Percentiles rank a stretch among this genome's conserved stretches.
Conservation (phyloP, 2,797 vertebrate genomes). For the Sparidentex hasta region DNA sequence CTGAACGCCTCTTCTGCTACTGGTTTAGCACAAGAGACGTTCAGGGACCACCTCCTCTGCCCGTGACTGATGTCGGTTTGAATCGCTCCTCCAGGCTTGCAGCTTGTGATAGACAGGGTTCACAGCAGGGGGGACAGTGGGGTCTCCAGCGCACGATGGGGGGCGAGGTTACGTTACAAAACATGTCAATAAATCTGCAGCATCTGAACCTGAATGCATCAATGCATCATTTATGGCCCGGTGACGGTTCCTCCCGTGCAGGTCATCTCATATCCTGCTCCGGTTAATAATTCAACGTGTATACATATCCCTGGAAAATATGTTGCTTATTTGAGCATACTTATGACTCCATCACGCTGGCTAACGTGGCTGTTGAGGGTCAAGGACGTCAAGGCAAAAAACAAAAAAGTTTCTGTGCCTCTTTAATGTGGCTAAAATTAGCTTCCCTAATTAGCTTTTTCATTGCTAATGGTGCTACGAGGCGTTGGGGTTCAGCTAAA, state of each 20-base stretch:
- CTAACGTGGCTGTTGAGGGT: background rate
- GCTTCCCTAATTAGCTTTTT: constrained; percentile 8
- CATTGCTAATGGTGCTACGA: constrained; percentile 7
- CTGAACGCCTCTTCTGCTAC: background rate
- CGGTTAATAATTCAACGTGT: constrained; percentile 78
- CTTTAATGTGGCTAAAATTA: constrained; percentile 8
- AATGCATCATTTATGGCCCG: constrained; percentile 77
- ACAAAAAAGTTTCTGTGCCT: background rate
- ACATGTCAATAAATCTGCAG: constrained; percentile 77
- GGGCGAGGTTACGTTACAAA: constrained; percentile 62
- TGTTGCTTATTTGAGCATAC: constrained; percentile 51
- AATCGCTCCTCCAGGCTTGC: constrained; percentile 68
- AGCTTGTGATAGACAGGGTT: constrained; percentile 63
- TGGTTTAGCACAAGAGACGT: too few relatives aligned
- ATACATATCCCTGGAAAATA: constrained; percentile 69
- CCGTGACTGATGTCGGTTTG: constrained; percentile 76
- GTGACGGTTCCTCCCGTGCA: constrained; percentile 57
- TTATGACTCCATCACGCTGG: constrained; percentile 10
- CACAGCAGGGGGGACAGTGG: constrained; percentile 50
- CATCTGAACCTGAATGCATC: constrained; percentile 40
- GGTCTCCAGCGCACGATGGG: constrained; percentile 58
- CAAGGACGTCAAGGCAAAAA: background rate
- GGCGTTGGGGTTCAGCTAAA: constrained; percentile 32
- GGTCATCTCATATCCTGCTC: constrained; percentile 73
- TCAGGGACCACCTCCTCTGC: background rate